phyloP scores from a whole-genome alignment of 2,113 vertebrate species.

The Pollimyrus isidori region DNA sequence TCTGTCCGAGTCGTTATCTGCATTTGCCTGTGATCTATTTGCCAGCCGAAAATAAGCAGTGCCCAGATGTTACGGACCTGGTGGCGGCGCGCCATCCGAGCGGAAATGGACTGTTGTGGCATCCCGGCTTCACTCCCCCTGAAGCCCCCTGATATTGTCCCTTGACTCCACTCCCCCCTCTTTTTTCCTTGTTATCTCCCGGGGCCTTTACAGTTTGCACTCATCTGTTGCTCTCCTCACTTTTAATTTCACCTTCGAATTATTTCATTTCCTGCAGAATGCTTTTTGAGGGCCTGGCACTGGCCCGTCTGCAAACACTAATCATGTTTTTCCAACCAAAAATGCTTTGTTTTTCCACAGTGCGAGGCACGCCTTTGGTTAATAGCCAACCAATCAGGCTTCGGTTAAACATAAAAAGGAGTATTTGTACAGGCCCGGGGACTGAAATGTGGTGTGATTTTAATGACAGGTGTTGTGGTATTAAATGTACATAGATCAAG shows the following conservation, averaged over 20 bases:
- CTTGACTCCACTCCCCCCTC: neutral
- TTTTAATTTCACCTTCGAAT: neutral
- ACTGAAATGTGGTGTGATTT: neutral
- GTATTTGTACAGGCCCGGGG: neutral
- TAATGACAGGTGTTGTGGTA: constrained; percentile 6
- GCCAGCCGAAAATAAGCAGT: constrained; percentile 26
- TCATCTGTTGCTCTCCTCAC: neutral
- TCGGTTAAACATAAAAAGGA: neutral
- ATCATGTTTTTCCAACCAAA: neutral
- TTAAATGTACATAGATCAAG: constrained; percentile 3
- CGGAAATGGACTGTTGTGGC: constrained; percentile 44
- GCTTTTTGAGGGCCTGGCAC: neutral
- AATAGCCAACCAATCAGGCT: neutral
- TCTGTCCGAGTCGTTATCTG: constrained; percentile 45
- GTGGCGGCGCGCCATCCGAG: constrained; percentile 39
- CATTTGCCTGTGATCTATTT: constrained; percentile 36
- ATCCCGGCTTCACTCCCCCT: neutral
- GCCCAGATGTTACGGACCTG: constrained; percentile 31
- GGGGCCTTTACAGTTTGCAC: neutral
- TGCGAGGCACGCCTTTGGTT: neutral
- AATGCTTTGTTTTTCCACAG: neutral
- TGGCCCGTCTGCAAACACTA: neutral
- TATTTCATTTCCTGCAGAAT: neutral
- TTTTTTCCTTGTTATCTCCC: neutral
- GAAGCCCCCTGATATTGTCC: neutral